Evolutionary conservation across 1,140 invertebrate species (phyloP), one percentile per base, ranked within the genome.

Genomic region (Drosophila mauritiana): DNA sequence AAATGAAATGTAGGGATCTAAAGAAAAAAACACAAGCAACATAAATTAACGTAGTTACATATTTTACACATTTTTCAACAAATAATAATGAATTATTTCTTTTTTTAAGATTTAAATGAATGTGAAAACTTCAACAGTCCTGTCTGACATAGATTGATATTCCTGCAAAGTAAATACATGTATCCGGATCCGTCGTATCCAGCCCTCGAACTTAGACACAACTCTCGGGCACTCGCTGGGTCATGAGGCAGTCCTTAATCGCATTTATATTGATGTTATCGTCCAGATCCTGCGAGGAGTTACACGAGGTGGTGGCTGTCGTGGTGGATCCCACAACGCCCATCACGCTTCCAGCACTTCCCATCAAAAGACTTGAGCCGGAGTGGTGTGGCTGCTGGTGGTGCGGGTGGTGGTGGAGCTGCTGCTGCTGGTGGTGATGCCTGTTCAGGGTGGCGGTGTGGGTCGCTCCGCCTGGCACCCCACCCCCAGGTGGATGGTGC

Each of bases 221-320:
- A 52, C 91, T 92, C 56, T 92, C 91, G 48, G 91, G 91, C 56
- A 92, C 91, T 48, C 91, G 85, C 53, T 92, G 91, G 51, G 91
- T 92, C 91, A 92, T 92, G 51, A 92, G 84, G 61, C 91, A 92
- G 73, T 92, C 91, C 72, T 92, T 92, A 56, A 92, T 92, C 34
- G 91, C 91, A 78, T 92, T 92, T 55, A 92, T 92, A 45, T 92
- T 92, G 48, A 92, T 92, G 57, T 91, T 91, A 43, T 92, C 91
- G 45, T 92, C 91, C 62, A 92, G 62, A 49, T 92, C 91, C 73
- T 85, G 91, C 12, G 91, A 92, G 48, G 91, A 91, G 61, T 91
- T 91, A 65, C 86, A 91, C 7, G 90, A 91, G 4, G 91, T 92
- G 27, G 91, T 91, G 40, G 90, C 76, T 45, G 88, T 91, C 34